Conservation (phyloP, 1,140 invertebrate species). For the Bathynomus jamesi region DNA sequence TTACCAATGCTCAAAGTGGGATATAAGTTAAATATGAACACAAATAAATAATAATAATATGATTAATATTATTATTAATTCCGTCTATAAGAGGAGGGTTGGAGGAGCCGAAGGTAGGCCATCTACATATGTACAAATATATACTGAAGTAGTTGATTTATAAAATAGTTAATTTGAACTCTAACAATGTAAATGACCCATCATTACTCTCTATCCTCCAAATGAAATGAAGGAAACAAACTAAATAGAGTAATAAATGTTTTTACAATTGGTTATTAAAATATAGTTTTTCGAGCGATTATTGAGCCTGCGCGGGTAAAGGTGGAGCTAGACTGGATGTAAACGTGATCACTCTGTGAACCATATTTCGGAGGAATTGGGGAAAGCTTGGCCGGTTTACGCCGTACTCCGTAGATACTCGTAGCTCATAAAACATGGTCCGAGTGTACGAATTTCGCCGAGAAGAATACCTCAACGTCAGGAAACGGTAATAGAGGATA, state of each 20-base stretch:
- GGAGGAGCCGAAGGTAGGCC: no score
- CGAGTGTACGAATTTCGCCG: conserved; percentile 90
- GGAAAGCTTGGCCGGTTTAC: conserved; percentile 57
- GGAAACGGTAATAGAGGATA: conserved; percentile 91
- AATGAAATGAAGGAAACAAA: background rate
- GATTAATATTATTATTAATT: no score
- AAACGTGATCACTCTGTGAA: conserved; percentile 51
- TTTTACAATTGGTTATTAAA: background rate
- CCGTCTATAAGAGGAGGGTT: no score
- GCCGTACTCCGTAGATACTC: conserved; percentile 53
- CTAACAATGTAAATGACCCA: no score
- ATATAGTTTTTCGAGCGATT: background rate
- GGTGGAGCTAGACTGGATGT: conserved; percentile 58
- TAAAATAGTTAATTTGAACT: no score
- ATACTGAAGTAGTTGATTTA: no score
- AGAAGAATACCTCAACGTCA: conserved; percentile 78
- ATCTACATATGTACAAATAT: no score
- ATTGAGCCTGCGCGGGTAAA: conserved; percentile 16
- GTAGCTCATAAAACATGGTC: conserved; percentile 73
- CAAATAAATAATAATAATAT: no score
- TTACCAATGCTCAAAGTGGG: no score
- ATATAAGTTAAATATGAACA: no score
- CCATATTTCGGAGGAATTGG: conserved; percentile 48
- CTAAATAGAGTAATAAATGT: background rate
- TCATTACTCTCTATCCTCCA: no score